Evolutionary conservation across 1,140 invertebrate species (phyloP), one percentile per base, ranked within the genome.

Genomic region (Bombus waltoni): DNA sequence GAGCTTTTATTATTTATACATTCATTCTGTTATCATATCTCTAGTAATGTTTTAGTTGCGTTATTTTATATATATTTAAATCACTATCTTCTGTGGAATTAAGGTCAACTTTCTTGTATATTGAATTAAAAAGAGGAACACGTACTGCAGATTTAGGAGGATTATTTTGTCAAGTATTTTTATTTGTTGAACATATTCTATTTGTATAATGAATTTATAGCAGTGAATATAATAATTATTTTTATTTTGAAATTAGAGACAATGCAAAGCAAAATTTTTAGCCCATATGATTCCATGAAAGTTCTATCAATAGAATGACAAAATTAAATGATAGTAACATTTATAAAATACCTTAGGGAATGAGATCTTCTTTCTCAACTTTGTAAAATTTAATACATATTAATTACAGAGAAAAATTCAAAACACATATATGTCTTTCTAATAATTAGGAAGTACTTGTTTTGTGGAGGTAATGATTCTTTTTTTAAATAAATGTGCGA

Each of bases 151-250:
- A 32, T 73, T 40, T 53, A 42, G 32, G 18, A 44, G 18, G 4
- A 80, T 62, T 80, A 62, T 59, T 85, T 53, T 80, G 35, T 11
- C 57, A 38, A 73, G 32, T 53, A 80, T 80, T 72, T 59, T 80
- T 80, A 85, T 85, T 80, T 72, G 57, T 85, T 80, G 42, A 80
- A 72, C 22, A 79, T 73, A 62, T 70, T 85, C 42, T 85, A 73
- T 85, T 83, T 83, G 35, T 83, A 83, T 15, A 72, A 70, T 84
- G 75, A 59, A n/a, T 79, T 71, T 71, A 44, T 72, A 44, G 25
- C 13, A n/a, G 9, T 71, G n/a, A 42, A 78, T 78, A 70, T 83
- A 80, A 40, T 4, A 15, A 71, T 84, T 28, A 78, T 84, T 84
- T 68, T 84, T 79, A n/a, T 73, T 80, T 62, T 22, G 35, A 65